These are phyloP conservation scores for Oxycera nigricornis DNA, from an alignment of 2,888 invertebrate species.

Conservation along the genomic window DNA sequence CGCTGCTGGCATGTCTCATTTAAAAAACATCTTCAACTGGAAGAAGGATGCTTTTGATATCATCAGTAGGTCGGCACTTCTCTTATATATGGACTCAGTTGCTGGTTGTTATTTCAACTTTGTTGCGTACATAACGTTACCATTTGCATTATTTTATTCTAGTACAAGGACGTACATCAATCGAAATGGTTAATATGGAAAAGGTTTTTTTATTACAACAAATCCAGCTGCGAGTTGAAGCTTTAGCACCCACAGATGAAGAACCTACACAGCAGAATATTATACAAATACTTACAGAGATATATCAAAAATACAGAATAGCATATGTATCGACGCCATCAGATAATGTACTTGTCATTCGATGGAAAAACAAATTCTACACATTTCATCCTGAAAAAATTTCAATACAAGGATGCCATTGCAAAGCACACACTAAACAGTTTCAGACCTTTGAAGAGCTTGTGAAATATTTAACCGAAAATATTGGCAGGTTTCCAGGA, in stretches of 20 bases:
- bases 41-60: conserved; percentile 44
- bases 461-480: not conserved
- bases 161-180: conserved; percentile 40
- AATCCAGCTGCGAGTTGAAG: conserved; percentile 42
- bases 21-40: conserved; percentile 44
- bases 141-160: not conserved
- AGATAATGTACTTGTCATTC: conserved; percentile 3
- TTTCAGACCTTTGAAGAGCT: not conserved
- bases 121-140: not conserved
- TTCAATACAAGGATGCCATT: not conserved
- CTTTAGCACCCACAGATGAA: conserved; percentile 39
- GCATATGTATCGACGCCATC: conserved; percentile 39
- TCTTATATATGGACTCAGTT: conserved; percentile 46
- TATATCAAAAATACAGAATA: conserved; percentile 44
- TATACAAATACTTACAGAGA: conserved; percentile 41
- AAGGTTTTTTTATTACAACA: conserved; percentile 41
- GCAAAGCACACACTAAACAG: not conserved
- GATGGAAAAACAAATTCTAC: conserved; percentile 26
- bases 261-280: conserved; percentile 36
- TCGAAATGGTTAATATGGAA: conserved; percentile 45
- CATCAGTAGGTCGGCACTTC: conserved; percentile 40
- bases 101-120: conserved; percentile 45
- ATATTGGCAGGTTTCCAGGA: not conserved
- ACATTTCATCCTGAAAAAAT: conserved; percentile 15
- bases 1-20: conserved; percentile 44